phyloP scores from a whole-genome alignment of 2,888 invertebrate genomes.

The Chaetogeoica ovagalla region DNA sequence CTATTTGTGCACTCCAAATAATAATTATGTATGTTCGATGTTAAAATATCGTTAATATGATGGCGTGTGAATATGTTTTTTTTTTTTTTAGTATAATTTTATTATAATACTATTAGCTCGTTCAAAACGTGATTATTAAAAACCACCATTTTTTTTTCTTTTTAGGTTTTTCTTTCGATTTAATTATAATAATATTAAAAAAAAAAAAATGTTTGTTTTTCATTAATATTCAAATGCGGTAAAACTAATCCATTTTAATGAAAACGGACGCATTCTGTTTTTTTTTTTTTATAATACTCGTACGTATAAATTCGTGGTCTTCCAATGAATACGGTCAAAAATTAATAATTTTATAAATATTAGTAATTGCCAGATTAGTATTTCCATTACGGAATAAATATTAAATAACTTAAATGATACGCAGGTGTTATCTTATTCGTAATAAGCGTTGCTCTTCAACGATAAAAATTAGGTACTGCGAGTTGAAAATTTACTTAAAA shows the following conservation, averaged over 20 bases:
- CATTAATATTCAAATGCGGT: slow-evolving; percentile 10
- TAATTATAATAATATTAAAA: background rate
- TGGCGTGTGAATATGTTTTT: background rate
- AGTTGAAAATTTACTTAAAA: too few relatives aligned
- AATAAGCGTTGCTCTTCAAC: too few relatives aligned
- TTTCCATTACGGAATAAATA: too few relatives aligned
- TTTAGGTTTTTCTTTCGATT: background rate
- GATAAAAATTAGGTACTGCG: too few relatives aligned
- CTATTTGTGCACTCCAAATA: too few relatives aligned
- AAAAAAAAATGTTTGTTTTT: slow-evolving; percentile 22
- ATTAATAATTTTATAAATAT: too few relatives aligned
- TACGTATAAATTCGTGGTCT: background rate
- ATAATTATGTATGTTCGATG: background rate
- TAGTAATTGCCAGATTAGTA: too few relatives aligned
- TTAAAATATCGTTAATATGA: background rate
- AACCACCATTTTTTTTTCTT: background rate
- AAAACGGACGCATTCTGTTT: background rate
- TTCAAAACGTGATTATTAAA: background rate
- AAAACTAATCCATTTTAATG: slow-evolving; percentile 5
- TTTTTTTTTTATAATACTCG: too few relatives aligned
- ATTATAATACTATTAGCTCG: background rate
- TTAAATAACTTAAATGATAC: too few relatives aligned
- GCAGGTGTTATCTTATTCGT: too few relatives aligned
- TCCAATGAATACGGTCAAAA: background rate
- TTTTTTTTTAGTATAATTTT: background rate